phyloP scores from a whole-genome alignment of 2,888 invertebrate species.

The Dicyrtoma fusca region DNA sequence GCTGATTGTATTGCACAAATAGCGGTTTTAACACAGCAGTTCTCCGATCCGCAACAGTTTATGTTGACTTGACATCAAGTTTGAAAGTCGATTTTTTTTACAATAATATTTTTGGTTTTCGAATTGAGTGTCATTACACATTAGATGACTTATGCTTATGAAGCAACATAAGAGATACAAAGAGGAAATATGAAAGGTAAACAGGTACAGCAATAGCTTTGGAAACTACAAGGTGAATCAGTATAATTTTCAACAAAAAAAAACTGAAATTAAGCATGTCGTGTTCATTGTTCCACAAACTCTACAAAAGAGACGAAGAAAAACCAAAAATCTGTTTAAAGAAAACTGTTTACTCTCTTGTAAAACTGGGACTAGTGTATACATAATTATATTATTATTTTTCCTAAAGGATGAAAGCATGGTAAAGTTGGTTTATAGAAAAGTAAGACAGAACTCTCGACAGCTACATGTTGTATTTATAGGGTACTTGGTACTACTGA shows the following conservation, averaged over 20 bases:
- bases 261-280: too few relatives aligned
- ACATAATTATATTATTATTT: constrained; percentile 2
- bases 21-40: constrained; percentile 18
- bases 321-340: too few relatives aligned
- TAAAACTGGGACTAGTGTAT: constrained; percentile 25
- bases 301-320: too few relatives aligned
- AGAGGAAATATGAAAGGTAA: too few relatives aligned
- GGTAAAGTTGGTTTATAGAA: constrained; percentile 1
- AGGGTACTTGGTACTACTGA: too few relatives aligned
- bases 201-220: background rate
- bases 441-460: too few relatives aligned
- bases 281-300: too few relatives aligned
- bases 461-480: too few relatives aligned
- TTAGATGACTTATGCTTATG: too few relatives aligned
- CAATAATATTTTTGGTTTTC: too few relatives aligned
- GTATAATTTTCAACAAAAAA: background rate
- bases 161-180: too few relatives aligned
- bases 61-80: constrained; percentile 16
- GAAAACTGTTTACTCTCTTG: background rate
- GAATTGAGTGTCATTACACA: too few relatives aligned
- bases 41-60: constrained; percentile 5
- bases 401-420: background rate
- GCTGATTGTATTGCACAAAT: constrained; percentile 34
- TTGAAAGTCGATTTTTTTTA: background rate
- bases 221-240: background rate